Conservation (phyloP, 2,888 invertebrate genomes). For the Lasioglossum morio region DNA sequence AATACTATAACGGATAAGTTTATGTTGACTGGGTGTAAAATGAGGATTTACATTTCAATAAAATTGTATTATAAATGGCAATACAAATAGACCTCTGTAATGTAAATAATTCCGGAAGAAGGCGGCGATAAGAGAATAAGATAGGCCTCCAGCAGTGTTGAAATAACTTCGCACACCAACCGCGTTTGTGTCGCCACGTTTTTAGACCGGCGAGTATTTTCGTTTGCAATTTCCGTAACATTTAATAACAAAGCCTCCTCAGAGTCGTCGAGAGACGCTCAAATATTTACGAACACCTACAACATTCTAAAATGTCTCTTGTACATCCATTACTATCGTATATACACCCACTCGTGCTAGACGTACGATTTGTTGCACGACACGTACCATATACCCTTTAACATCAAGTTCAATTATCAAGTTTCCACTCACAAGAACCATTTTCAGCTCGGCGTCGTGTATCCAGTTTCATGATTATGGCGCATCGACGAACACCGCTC, state of each 20-base stretch:
- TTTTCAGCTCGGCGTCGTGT: constrained; percentile 54
- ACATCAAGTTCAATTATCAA: constrained; percentile 1
- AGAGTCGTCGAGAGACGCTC: background rate
- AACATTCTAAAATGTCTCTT: background rate
- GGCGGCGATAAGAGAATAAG: background rate
- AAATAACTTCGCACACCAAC: background rate
- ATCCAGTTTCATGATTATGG: constrained; percentile 44
- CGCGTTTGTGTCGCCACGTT: background rate
- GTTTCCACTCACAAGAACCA: constrained; percentile 51
- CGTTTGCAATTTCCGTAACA: background rate
- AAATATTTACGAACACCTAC: background rate
- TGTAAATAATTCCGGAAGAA: background rate
- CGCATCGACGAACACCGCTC: background rate
- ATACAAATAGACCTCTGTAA: background rate
- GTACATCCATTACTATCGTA: background rate
- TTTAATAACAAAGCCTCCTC: background rate
- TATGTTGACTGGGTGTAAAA: background rate
- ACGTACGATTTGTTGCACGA: background rate
- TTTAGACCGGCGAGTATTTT: constrained; percentile 2
- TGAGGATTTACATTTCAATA: background rate
- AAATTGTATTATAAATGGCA: background rate
- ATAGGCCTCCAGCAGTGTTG: background rate
- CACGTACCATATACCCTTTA: background rate
- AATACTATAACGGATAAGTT: background rate
- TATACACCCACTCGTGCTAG: background rate